phyloP scores from a whole-genome alignment of 2,888 invertebrate genomes.

The Glaucopsyche alexis region DNA sequence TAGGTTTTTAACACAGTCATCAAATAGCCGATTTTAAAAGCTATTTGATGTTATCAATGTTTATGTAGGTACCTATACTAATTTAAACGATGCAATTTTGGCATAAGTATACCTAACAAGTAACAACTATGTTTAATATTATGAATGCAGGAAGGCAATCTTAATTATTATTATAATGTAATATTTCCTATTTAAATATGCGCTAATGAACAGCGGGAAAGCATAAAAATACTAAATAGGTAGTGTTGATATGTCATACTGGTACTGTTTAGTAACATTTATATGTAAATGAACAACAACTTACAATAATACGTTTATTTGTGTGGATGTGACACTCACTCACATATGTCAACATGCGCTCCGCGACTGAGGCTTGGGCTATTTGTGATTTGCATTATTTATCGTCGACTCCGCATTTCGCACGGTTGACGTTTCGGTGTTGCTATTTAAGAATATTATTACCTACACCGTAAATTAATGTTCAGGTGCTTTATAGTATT shows the following conservation, averaged over 20 bases:
- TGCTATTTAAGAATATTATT: not conserved
- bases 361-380: not conserved
- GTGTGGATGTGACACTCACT: not conserved
- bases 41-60: not conserved
- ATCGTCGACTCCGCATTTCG: not conserved
- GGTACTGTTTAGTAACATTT: too few relatives aligned
- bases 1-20: not conserved
- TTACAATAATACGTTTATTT: not conserved
- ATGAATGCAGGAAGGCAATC: not conserved
- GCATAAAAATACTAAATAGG: too few relatives aligned
- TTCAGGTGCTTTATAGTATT: too few relatives aligned
- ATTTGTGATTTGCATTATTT: not conserved
- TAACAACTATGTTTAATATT: too few relatives aligned
- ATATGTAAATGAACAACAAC: not conserved
- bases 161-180: not conserved
- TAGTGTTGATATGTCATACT: too few relatives aligned
- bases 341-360: not conserved
- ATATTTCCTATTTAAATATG: not conserved
- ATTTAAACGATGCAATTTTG: slow-evolving; percentile 1
- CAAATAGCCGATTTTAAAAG: not conserved
- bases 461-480: too few relatives aligned
- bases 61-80: not conserved
- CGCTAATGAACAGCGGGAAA: too few relatives aligned
- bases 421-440: not conserved
- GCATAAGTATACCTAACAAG: too few relatives aligned